Evolutionary conservation across 2,113 vertebrate species (phyloP), one percentile per base, ranked within the genome.

Genomic region (Hippolais icterina): DNA sequence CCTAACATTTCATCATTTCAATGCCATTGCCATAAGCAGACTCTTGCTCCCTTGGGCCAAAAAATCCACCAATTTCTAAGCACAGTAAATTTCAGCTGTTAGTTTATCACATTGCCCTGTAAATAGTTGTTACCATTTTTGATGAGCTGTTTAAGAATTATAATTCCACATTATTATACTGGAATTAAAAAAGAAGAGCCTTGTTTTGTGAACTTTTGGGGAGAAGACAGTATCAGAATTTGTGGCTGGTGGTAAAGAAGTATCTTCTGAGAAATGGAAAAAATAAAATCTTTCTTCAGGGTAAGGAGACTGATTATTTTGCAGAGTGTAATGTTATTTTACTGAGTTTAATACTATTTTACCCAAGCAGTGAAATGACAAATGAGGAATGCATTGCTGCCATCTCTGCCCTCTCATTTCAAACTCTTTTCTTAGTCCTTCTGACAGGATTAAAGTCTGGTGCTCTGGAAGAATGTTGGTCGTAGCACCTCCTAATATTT

Each of bases 231-330:
- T 44, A 31, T 60, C 29, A 75, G 56, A 77, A 81, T 59, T 74
- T 78, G 23, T 54, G 64, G 24, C 79, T 42, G 41, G 4, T 59
- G 41, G 37, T 46, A 72, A 92, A 77, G 61, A 83, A 88, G 75
- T 29, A 5, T 59, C 29, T 80, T 86, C 33, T 68, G 76, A 81
- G 72, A 88, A 87, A 93, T 10, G 33, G 54, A 44, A 50, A 79
- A 86, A 89, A 83, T 41, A 85, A 84, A 90, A 65, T n/a, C 52
- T 90, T 92, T 90, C 54, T 93, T 90, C 66, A 50, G 80, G 61
- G 60, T 66, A 63, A 91, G 68, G 35, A 63, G 41, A 68, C 22
- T 70, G 82, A 89, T 90, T 89, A 85, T 89, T 94, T 96, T 89
- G 52, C 66, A 22, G 54, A 83, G 31, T 37, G 61, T 54, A 61